Percentiles rank a stretch among this genome's conserved stretches.
phyloP scores from a whole-genome alignment of 2,797 vertebrate genomes.

The Denticeps clupeoides region DNA sequence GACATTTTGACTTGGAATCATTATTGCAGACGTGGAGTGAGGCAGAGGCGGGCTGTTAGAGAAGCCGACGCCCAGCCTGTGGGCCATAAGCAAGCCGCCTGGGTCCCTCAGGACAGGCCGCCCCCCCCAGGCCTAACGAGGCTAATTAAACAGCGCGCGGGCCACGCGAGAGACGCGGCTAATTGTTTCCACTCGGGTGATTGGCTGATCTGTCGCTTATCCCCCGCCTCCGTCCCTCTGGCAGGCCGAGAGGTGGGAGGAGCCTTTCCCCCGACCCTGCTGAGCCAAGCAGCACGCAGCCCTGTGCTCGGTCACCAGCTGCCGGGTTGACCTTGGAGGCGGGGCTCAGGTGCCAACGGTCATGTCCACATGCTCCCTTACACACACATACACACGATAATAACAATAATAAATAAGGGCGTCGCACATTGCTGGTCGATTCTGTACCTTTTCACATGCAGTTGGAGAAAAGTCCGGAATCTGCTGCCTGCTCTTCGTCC shows the following conservation, averaged over 20 bases:
- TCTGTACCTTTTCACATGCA: slow-evolving; percentile 12
- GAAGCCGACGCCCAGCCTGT: slow-evolving; percentile 6
- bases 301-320: slow-evolving; percentile 15
- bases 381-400: not conserved
- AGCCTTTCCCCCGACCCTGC: slow-evolving; percentile 15
- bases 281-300: slow-evolving; percentile 27
- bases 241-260: slow-evolving; percentile 7
- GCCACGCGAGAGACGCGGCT: slow-evolving; percentile 27
- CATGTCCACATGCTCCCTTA: slow-evolving; percentile 21
- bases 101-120: slow-evolving; percentile 14
- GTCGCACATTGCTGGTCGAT: slow-evolving; percentile 5
- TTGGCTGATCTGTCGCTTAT: slow-evolving; percentile 21
- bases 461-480: slow-evolving; percentile 3
- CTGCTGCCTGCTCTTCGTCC: not conserved
- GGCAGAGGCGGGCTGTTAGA: slow-evolving; percentile 6
- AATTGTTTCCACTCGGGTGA: slow-evolving; percentile 27
- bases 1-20: too few relatives aligned
- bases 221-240: slow-evolving; percentile 15
- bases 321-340: slow-evolving; percentile 28
- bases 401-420: slow-evolving; percentile 2
- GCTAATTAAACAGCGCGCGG: slow-evolving; percentile 29
- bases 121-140: slow-evolving; percentile 26
- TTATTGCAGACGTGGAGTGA: too few relatives aligned
- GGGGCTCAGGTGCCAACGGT: slow-evolving; percentile 32
- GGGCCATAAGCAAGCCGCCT: not conserved